phyloP scores from a whole-genome alignment of 2,888 invertebrate genomes.

The Drosophila acutilabella region DNA sequence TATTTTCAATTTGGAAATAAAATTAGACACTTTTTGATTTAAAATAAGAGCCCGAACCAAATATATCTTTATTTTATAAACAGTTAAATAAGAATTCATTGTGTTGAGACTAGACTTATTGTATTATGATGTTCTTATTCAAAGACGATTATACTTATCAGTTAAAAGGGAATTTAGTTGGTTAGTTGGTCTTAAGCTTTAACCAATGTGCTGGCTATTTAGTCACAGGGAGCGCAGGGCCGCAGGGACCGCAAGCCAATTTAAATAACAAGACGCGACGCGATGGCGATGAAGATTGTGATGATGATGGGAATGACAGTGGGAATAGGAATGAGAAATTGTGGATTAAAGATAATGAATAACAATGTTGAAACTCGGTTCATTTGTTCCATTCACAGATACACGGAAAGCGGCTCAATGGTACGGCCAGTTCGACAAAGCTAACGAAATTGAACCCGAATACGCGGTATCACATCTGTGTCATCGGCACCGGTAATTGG shows the following conservation, averaged over 20 bases:
- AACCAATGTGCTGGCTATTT: conserved; percentile 39
- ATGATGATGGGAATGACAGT: conserved; percentile 9
- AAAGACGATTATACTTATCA: no score
- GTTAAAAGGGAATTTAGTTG: neutral
- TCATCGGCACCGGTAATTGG: conserved; percentile 94
- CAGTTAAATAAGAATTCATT: no score
- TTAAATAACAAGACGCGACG: conserved; percentile 54
- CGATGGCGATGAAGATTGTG: no score
- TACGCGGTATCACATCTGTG: conserved; percentile 94
- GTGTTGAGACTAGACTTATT: no score
- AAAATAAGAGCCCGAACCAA: no score
- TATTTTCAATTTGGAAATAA: no score
- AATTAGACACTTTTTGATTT: no score
- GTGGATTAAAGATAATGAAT: conserved; percentile 24
- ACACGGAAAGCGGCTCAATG: conserved; percentile 91
- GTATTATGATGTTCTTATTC: no score
- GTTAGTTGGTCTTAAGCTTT: neutral
- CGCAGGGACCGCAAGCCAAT: conserved; percentile 38
- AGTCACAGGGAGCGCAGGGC: conserved; percentile 28
- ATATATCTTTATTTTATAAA: no score
- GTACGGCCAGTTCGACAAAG: conserved; percentile 90
- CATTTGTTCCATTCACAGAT: conserved; percentile 86
- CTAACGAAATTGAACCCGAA: conserved; percentile 91
- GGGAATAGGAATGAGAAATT: conserved; percentile 3
- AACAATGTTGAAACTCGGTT: conserved; percentile 56